Evolutionary conservation across 2,888 invertebrate species (phyloP).

Genomic region (Caenorhabditis sp.): DNA sequence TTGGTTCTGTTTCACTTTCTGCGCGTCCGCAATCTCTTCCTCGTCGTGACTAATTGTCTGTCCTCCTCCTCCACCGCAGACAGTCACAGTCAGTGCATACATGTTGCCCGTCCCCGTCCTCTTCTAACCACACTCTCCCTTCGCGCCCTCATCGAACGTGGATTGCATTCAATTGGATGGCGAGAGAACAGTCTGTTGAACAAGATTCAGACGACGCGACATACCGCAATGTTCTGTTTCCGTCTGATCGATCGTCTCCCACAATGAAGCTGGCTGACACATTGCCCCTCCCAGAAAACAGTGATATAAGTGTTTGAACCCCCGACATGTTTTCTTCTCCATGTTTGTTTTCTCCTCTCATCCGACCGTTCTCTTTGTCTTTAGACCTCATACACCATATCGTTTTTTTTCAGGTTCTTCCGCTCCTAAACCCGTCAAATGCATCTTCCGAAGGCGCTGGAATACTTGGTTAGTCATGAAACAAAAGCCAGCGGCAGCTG

Average conservation of each 20-base stretch:
- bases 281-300: not conserved
- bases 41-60: not conserved
- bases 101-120: conserved; percentile 3
- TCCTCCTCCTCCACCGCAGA: conserved; percentile 37
- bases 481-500: conserved; percentile 9
- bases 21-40: not conserved
- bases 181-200: conserved; percentile 15
- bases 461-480: conserved; percentile 86
- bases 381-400: not conserved
- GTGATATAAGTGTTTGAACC: conserved; percentile 36
- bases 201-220: conserved; percentile 19
- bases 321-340: conserved; percentile 8
- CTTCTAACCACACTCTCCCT: conserved; percentile 20
- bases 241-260: conserved; percentile 44
- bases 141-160: conserved; percentile 39
- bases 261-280: conserved; percentile 29
- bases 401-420: conserved; percentile 86
- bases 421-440: conserved; percentile 87
- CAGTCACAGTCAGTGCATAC: conserved; percentile 24
- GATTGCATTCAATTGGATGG: conserved; percentile 34
- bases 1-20: not conserved
- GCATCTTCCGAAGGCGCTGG: conserved; percentile 91
- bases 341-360: conserved; percentile 20
- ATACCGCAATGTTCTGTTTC: not conserved
- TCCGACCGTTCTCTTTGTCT: conserved; percentile 14